phyloP scores from a whole-genome alignment of 1,140 invertebrate genomes.

The Lasioglossum albipes region DNA sequence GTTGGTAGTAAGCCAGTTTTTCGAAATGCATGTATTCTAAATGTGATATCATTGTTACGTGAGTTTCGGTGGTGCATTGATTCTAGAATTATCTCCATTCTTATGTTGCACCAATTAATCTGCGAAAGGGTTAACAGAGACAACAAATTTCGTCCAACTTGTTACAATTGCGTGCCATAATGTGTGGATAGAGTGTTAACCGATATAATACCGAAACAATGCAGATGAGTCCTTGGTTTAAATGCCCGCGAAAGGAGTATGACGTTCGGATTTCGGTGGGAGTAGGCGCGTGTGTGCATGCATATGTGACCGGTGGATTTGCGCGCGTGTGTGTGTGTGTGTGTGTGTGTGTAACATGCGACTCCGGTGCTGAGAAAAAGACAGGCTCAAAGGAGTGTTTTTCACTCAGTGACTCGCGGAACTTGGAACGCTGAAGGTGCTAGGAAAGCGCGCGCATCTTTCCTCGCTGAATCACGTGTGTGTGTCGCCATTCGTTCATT shows the following conservation, averaged over 20 bases:
- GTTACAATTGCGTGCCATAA: too few relatives aligned
- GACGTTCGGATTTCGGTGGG: slow-evolving; percentile 32
- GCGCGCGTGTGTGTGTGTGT: too few relatives aligned
- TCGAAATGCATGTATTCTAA: too few relatives aligned
- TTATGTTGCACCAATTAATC: too few relatives aligned
- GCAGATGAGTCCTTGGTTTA: background rate
- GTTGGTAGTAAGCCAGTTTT: too few relatives aligned
- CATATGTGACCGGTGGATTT: background rate
- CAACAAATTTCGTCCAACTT: too few relatives aligned
- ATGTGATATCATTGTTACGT: too few relatives aligned
- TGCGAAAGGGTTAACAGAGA: too few relatives aligned
- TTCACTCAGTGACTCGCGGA: slow-evolving; percentile 56
- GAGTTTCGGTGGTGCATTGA: too few relatives aligned
- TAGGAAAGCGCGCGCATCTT: slow-evolving; percentile 12
- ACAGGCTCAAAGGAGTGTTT: slow-evolving; percentile 55
- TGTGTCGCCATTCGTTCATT: background rate
- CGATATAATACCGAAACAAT: background rate
- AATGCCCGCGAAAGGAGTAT: background rate
- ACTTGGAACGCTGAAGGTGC: slow-evolving; percentile 31
- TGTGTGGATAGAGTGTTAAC: background rate
- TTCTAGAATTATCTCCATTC: too few relatives aligned
- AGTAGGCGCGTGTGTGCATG: slow-evolving; percentile 1
- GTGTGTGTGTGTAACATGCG: slow-evolving; percentile 5
- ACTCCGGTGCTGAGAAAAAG: slow-evolving; percentile 29
- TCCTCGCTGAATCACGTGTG: background rate